Conservation (phyloP, 2,113 vertebrate species). For the Microtus ochrogaster region DNA sequence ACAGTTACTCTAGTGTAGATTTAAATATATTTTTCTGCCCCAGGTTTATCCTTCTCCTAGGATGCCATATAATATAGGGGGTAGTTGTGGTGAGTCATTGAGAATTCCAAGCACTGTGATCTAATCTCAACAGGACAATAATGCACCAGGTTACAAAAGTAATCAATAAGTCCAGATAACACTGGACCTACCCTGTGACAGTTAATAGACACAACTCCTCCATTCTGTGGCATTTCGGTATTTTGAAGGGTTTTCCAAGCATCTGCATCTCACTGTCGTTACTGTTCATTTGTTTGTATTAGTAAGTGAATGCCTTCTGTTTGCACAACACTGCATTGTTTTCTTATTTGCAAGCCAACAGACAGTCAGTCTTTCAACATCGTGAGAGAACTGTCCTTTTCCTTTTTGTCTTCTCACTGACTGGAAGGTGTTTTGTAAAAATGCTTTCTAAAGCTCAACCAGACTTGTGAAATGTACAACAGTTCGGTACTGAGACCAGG, state of each 20-base stretch:
- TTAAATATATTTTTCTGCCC: neutral
- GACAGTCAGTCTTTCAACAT: slow-evolving; percentile 24
- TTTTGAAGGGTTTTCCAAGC: slow-evolving; percentile 19
- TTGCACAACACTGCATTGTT: neutral
- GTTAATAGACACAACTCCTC: neutral
- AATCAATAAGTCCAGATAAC: neutral
- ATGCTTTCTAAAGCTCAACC: slow-evolving; percentile 1
- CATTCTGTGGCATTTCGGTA: neutral
- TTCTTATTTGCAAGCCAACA: slow-evolving; percentile 42
- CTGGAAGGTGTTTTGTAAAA: slow-evolving; percentile 51
- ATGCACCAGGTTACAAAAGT: slow-evolving; percentile 24
- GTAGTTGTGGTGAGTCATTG: slow-evolving; percentile 51
- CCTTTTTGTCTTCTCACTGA: slow-evolving; percentile 32
- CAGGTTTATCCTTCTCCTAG: slow-evolving; percentile 49
- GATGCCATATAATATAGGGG: neutral
- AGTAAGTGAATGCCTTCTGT: slow-evolving; percentile 50
- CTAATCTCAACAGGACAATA: slow-evolving; percentile 59
- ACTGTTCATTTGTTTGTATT: slow-evolving; percentile 12
- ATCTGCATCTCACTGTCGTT: neutral
- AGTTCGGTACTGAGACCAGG: slow-evolving; percentile 43
- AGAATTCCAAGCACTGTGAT: slow-evolving; percentile 53
- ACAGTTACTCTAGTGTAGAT: neutral
- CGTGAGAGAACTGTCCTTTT: slow-evolving; percentile 41
- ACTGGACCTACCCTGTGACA: neutral
- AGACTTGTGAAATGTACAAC: slow-evolving; percentile 44